These are phyloP conservation scores for Argyrosomus regius DNA, from an alignment of 2,797 vertebrate genomes.

Conservation along the genomic window DNA sequence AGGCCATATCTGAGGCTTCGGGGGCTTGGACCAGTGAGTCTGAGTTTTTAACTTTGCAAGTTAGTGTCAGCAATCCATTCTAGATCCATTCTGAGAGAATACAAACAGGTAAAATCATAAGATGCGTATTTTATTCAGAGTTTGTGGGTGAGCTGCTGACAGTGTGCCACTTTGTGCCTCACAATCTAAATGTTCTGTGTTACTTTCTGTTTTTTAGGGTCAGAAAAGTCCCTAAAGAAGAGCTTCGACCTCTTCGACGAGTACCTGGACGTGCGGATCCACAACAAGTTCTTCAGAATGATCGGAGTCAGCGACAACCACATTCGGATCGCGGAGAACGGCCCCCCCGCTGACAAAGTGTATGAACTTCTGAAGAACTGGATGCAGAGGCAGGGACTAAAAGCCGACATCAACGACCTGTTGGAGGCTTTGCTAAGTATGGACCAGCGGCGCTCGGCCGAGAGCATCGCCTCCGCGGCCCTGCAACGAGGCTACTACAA, in stretches of 20 bases:
- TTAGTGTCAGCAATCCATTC: not conserved
- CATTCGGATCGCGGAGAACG: slow-evolving; percentile 83
- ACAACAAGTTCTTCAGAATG: slow-evolving; percentile 88
- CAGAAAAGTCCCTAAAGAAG: slow-evolving; percentile 85
- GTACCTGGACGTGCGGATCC: slow-evolving; percentile 84
- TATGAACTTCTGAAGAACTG: slow-evolving; percentile 87
- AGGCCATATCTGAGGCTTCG: slow-evolving; percentile 55
- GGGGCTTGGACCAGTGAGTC: slow-evolving; percentile 43
- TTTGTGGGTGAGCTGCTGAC: not conserved
- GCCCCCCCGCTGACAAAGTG: slow-evolving; percentile 81
- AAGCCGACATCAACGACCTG: slow-evolving; percentile 87
- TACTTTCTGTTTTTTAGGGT: slow-evolving; percentile 64
- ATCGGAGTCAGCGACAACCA: slow-evolving; percentile 87
- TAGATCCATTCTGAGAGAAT: not conserved
- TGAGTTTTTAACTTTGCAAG: not conserved
- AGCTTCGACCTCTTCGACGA: slow-evolving; percentile 87
- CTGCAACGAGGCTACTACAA: slow-evolving; percentile 83
- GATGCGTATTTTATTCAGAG: not conserved
- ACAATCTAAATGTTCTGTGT: not conserved
- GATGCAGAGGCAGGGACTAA: slow-evolving; percentile 87
- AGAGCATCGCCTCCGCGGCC: slow-evolving; percentile 82
- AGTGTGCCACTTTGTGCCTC: not conserved
- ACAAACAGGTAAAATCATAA: not conserved
- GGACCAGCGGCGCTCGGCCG: slow-evolving; percentile 86
- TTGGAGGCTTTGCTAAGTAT: slow-evolving; percentile 81